A percentile compares a stretch with the other conserved stretches of the same genome.
phyloP scores from a whole-genome alignment of 2,113 vertebrate genomes.

The Sula dactylatra region DNA sequence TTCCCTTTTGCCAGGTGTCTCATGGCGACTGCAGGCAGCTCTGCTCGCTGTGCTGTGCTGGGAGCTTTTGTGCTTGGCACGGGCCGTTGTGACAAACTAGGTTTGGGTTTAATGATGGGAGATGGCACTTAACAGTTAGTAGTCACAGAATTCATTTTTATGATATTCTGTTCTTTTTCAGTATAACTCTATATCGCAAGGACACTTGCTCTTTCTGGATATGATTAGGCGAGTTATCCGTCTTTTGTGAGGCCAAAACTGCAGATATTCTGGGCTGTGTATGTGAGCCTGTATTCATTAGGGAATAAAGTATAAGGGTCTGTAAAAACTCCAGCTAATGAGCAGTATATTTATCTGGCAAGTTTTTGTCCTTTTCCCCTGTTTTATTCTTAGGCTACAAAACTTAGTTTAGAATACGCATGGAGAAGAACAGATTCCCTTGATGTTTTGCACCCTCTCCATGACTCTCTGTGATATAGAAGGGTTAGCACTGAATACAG shows the following conservation, averaged over 20 bases:
- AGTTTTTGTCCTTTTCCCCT: neutral
- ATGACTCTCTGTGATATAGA: neutral
- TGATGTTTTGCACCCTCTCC: neutral
- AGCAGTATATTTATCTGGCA: neutral
- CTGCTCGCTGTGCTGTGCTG: neutral
- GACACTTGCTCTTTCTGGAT: neutral
- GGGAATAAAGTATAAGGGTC: neutral
- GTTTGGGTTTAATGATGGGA: neutral
- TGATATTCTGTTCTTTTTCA: neutral
- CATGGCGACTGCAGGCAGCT: neutral
- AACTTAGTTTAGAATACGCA: neutral
- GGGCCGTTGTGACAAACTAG: neutral
- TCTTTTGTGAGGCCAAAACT: neutral
- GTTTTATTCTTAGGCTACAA: conserved; percentile 29
- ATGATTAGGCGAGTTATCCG: neutral
- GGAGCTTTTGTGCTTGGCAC: neutral
- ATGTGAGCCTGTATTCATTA: neutral
- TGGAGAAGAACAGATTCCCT: neutral
- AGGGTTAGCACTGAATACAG: neutral
- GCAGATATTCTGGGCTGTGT: conserved; percentile 25
- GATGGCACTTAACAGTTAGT: neutral
- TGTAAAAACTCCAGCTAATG: neutral
- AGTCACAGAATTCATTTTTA: neutral
- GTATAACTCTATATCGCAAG: neutral
- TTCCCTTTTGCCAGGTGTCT: neutral